Base-by-base conservation (phyloP, 2,888 invertebrate genomes). In the Drosophila lutescens region DNA sequence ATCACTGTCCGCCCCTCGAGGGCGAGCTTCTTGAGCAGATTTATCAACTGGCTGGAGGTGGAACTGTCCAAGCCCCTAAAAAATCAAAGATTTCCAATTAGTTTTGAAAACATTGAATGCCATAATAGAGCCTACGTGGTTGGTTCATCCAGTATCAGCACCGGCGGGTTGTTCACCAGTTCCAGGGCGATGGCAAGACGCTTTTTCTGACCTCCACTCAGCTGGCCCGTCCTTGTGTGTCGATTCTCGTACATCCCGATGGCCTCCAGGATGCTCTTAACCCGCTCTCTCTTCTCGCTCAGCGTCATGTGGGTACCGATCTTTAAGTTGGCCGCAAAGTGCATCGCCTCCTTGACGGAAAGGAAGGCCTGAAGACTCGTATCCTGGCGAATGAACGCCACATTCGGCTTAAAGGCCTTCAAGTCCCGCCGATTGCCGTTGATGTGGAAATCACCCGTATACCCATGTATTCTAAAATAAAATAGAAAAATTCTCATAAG, bases 81-180 rank as follows among this genome's bases (percentile, higher is more conserved):
- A 92, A 66, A 58, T 2, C 2, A 13, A 38, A 2, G 26, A 20
- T 1, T n/a, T 6, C n/a, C 0, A 47, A 20, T 17, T 3, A 6
- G 47, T 36, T 30, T 41, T 2, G 1, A 20, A 20, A 10, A 4
- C 6, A 1, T 6, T 20, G 1, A 30, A 1, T 8, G 12, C 9
- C 12, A 0, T 9, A 4, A 1, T 3, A 46, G 10, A n/a, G 50
- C 69, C 81, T 93, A 97, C 97, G 97, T 97, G 36, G 98, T 98
- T 26, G 98, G 98, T 93, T 98, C 98, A 91, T 98, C 98, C 78
- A 98, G 95, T 91, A 98, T 97, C 95, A 98, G 96, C 53, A 98
- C 95, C 1, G 97, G 96, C 2, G 98, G 98, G 92, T 98, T 97
- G 91, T 95, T 97, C 78, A 98, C 95, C 82, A 98, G 93, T 93